Percentiles rank a stretch among this genome's conserved stretches.
Conservation (phyloP, 2,113 vertebrate genomes). For the Gobio gobio region DNA sequence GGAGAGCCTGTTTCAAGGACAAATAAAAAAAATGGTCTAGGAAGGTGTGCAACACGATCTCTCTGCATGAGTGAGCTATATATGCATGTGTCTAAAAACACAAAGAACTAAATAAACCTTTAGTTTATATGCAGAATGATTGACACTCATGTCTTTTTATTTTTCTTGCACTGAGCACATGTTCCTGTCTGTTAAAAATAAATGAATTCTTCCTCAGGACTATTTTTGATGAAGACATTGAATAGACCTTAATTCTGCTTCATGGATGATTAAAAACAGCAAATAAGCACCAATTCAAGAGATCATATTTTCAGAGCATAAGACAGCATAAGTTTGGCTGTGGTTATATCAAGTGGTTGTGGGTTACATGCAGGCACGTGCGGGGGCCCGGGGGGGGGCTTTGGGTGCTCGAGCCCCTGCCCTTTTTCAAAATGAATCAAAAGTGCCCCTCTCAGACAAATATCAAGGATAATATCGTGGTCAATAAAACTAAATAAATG, state of each 20-base stretch:
- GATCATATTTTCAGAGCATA: no score
- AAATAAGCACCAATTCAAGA: no score
- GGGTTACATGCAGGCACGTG: neutral
- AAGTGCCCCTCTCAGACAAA: no score
- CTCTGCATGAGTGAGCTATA: slow-evolving; percentile 5
- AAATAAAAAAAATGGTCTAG: neutral
- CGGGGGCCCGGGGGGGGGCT: no score
- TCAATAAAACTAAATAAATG: no score
- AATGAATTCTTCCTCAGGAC: neutral
- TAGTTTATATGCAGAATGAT: neutral
- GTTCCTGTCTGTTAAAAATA: neutral
- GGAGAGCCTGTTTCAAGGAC: neutral
- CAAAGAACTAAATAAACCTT: neutral
- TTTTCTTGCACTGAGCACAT: neutral
- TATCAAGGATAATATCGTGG: no score
- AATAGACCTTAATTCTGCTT: no score
- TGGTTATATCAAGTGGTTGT: no score
- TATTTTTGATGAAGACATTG: neutral
- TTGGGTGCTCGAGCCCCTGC: no score
- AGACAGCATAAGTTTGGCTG: no score
- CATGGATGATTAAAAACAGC: no score
- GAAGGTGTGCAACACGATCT: neutral
- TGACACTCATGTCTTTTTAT: neutral
- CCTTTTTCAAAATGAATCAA: no score
- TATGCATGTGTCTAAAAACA: slow-evolving; percentile 10